phyloP scores from a whole-genome alignment of 2,797 vertebrate species.

The Lagothrix lagotricha region DNA sequence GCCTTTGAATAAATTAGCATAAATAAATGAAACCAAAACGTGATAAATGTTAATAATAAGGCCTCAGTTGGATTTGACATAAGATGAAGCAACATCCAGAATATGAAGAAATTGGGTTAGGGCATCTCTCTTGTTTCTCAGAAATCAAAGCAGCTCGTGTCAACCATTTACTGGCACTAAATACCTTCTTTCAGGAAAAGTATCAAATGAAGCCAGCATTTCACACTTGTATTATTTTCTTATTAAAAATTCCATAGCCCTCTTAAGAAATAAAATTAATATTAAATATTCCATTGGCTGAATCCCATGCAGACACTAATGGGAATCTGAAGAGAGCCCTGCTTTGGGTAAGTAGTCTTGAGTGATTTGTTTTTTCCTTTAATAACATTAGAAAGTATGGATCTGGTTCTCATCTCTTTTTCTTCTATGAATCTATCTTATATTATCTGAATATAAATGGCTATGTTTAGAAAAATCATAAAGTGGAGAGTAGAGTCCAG shows the following conservation, averaged over 20 bases:
- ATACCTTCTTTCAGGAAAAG: slow-evolving; percentile 60
- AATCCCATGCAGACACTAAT: slow-evolving; percentile 75
- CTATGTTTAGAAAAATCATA: background rate
- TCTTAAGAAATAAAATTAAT: slow-evolving; percentile 80
- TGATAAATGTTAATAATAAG: slow-evolving; percentile 46
- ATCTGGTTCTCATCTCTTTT: background rate
- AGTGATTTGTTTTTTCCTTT: slow-evolving; percentile 25
- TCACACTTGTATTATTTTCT: slow-evolving; percentile 75
- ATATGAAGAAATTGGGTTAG: background rate
- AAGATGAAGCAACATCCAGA: slow-evolving; percentile 14
- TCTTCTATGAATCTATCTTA: background rate
- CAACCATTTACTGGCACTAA: slow-evolving; percentile 69
- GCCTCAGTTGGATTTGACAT: background rate
- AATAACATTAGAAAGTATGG: slow-evolving; percentile 28
- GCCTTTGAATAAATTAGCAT: slow-evolving; percentile 66
- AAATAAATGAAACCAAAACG: slow-evolving; percentile 41
- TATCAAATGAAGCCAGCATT: slow-evolving; percentile 59
- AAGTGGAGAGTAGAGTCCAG: background rate
- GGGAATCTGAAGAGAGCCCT: slow-evolving; percentile 67
- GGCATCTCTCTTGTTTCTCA: slow-evolving; percentile 57
- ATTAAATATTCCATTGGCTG: slow-evolving; percentile 81
- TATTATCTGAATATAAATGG: background rate
- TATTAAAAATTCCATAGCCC: slow-evolving; percentile 75
- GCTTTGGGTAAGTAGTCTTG: slow-evolving; percentile 68
- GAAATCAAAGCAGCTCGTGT: slow-evolving; percentile 57